Evolutionary conservation across 1,140 invertebrate genomes (phyloP), one percentile per base, ranked within the genome.

Genomic region (Solenopsis invicta): DNA sequence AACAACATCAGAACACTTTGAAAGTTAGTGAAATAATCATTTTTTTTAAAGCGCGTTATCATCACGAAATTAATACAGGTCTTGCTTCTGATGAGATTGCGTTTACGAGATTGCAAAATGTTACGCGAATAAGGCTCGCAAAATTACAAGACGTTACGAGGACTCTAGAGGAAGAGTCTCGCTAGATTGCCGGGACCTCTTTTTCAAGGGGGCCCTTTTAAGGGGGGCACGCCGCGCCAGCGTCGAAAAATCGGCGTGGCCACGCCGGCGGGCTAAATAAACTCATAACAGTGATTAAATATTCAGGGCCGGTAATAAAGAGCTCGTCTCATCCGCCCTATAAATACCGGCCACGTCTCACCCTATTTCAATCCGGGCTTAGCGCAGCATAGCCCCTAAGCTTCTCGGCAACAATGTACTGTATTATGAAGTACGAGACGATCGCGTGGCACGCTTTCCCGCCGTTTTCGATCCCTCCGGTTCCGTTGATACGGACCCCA

Each of bases 271-370:
- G 75, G 56, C 91, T 91, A 93, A 94, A 94, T 94, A 93, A 94
- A 92, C 91, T 92, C 90, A 91, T 93, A 92, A 94, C 92, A 91
- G 89, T 92, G 91, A 94, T 93, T 95, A 92, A 94, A 93, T 94
- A 94, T 95, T 94, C 92, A 93, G 90, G 85, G 82, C 89, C 77
- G 82, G 88, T 90, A 93, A 94, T 95, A 94, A 94, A 93, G 91
- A 92, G 89, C 61, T 75, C 56, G 75, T 89, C 86, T 92, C 88
- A 87, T 85, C 71, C 85, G 69, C 56, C 69, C 64, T 84, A 72
- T 90, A 90, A 92, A 89, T 92, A 91, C 88, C 75, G 88, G 69
- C 89, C 91, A 89, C 78, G 71, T 90, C 80, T 92, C 89, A 62
- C 89, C 67, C 89, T 82, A 86, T 88, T 88, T 87, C 84, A 87